phyloP scores from a whole-genome alignment of 2,797 vertebrate species.

The Scyliorhinus canicula region DNA sequence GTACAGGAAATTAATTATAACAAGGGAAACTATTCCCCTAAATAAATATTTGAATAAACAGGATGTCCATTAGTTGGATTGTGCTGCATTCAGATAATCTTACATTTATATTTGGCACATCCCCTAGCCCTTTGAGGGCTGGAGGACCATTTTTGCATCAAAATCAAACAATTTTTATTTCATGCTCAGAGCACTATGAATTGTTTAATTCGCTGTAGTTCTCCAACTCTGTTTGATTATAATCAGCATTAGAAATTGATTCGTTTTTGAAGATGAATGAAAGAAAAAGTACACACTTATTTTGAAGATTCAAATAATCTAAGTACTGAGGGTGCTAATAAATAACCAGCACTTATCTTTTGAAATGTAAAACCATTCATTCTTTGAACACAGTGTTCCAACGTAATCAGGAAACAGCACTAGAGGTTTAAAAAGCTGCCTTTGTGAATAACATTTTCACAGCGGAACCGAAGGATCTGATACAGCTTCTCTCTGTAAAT shows the following conservation, averaged over 20 bases:
- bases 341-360: slow-evolving; percentile 35
- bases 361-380: slow-evolving; percentile 33
- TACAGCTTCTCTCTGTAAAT: slow-evolving; percentile 20
- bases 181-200: slow-evolving; percentile 31
- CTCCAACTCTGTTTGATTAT: slow-evolving; percentile 23
- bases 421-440: slow-evolving; percentile 21
- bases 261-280: slow-evolving; percentile 32
- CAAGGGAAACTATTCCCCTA: not conserved
- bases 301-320: slow-evolving; percentile 34
- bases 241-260: slow-evolving; percentile 35
- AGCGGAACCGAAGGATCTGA: slow-evolving; percentile 14
- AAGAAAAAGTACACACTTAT: slow-evolving; percentile 34
- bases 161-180: slow-evolving; percentile 32
- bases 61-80: not conserved
- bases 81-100: slow-evolving; percentile 13
- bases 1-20: not conserved
- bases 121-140: slow-evolving; percentile 10
- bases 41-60: slow-evolving; percentile 23
- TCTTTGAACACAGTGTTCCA: slow-evolving; percentile 30
- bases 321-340: slow-evolving; percentile 24
- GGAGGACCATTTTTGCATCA: slow-evolving; percentile 27
- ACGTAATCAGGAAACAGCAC: slow-evolving; percentile 35
- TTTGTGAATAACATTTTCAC: slow-evolving; percentile 26
- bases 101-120: slow-evolving; percentile 20
- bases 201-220: slow-evolving; percentile 24